A percentile compares a stretch with the other conserved stretches of the same genome.
Conservation (phyloP, 2,797 vertebrate species). For the Chelidonichthys spinosus region DNA sequence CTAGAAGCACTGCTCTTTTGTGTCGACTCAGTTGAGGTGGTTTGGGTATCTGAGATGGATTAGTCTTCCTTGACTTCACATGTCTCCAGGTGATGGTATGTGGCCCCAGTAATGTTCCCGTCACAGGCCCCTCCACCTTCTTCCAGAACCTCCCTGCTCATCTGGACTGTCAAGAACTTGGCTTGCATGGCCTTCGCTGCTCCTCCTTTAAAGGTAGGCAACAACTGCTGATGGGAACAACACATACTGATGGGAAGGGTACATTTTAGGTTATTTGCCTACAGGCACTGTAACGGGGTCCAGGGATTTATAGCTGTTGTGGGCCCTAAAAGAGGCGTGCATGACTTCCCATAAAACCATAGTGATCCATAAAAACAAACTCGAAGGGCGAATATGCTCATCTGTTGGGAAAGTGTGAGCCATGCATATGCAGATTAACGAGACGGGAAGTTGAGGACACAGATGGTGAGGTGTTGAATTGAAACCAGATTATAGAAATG, state of each 20-base stretch:
- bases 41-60: constrained; percentile 11
- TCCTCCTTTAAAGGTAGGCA: constrained; percentile 65
- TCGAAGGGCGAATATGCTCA: too few species aligned
- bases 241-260: neutral
- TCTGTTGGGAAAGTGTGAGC: too few species aligned
- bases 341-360: too few species aligned
- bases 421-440: too few species aligned
- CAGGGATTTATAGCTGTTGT: too few species aligned
- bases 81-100: constrained; percentile 77
- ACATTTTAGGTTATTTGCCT: neutral
- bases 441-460: too few species aligned
- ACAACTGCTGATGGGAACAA: constrained; percentile 18
- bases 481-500: too few species aligned
- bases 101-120: constrained; percentile 79
- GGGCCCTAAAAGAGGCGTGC: too few species aligned
- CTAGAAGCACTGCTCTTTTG: neutral
- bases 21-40: neutral
- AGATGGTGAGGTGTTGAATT: too few species aligned
- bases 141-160: constrained; percentile 70
- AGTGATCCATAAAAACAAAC: too few species aligned
- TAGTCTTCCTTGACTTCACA: constrained; percentile 70
- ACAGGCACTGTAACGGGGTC: neutral
- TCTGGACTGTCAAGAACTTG: constrained; percentile 72
- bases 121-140: constrained; percentile 69
- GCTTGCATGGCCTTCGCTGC: constrained; percentile 58